Base-by-base conservation (phyloP, 2,797 vertebrate genomes). In the Enteromius thamalakanensis region DNA sequence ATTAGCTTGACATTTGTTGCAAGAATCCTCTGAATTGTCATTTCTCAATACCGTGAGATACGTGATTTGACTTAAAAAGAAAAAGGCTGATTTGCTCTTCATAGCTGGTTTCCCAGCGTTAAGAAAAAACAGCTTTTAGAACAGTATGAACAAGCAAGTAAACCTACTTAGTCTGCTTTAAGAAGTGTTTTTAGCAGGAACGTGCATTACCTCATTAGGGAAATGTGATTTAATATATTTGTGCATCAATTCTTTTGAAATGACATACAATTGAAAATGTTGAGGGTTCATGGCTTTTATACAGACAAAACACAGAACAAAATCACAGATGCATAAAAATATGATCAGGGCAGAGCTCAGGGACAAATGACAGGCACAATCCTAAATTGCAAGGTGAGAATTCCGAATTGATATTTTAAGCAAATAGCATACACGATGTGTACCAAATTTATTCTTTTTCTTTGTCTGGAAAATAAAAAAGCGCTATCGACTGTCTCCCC, bases 1-100 rank as follows among this genome's bases (percentile, higher is more conserved):
- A 80, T 70, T 70, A 45, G 23, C 51, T 71, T 80, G 51, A 60
- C 67, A 80, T 80, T 80, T 80, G 51, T 51, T 23, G 78, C 42
- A 78, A 34, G 26, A n/a, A 14, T 47, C 26, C 5, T 64, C 76
- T 17, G 29, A 53, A 79, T 51, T 23, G 47, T 55, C 1, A 21
- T 21, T 58, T 70, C 51, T 58, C 34, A 29, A 29, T 58, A 47
- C n/a, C 47, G 6, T 7, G 19, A 80, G 37, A n/a, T 58, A 45
- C 0, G 23, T 70, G 79, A 60, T 71, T 40, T 1, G 4, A 58
- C 67, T 70, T 9, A n/a, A 42, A 70, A 58, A 26, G 9, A 58
- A 4, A 23, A 7, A 15, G 14, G 15, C 17, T 51, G 15, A 51
- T 51, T 51, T 51, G 49, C 49, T 51, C 15, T 19, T 51, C 49